Percentiles rank a stretch among this genome's conserved stretches.
These are phyloP conservation scores for Myiagra hebetior DNA, from an alignment of 2,113 vertebrate species.

Conservation along the genomic window DNA sequence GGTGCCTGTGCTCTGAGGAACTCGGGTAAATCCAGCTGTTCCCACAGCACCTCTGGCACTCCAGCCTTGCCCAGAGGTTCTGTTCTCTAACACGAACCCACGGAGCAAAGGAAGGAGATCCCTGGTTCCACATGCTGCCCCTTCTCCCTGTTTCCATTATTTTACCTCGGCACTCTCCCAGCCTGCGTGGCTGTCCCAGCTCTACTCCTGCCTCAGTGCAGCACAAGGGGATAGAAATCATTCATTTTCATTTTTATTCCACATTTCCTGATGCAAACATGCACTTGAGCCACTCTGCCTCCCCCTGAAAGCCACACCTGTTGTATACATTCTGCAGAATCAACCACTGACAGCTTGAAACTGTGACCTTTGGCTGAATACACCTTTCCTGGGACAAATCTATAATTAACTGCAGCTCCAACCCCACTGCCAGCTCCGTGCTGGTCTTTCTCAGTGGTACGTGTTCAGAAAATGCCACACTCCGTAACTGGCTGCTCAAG, in stretches of 20 bases:
- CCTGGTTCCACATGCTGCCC: neutral
- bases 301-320: neutral
- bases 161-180: neutral
- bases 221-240: neutral
- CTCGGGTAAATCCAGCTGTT: fast-evolving
- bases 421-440: neutral
- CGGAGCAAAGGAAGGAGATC: neutral
- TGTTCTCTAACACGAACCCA: fast-evolving
- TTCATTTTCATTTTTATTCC: neutral
- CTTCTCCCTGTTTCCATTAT: neutral
- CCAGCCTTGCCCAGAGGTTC: neutral
- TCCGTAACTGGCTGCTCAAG: neutral
- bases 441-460: neutral
- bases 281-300: neutral
- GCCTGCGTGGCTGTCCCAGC: neutral
- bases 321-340: neutral
- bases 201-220: neutral
- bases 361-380: neutral
- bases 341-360: neutral
- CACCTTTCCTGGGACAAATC: neutral
- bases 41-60: neutral
- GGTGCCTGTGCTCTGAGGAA: neutral
- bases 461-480: neutral
- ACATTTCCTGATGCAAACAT: neutral
- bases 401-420: neutral